Evolutionary conservation across 2,797 vertebrate genomes (phyloP), one percentile per base, ranked within the genome.

Genomic region (Microctenopoma stevenorrisi): DNA sequence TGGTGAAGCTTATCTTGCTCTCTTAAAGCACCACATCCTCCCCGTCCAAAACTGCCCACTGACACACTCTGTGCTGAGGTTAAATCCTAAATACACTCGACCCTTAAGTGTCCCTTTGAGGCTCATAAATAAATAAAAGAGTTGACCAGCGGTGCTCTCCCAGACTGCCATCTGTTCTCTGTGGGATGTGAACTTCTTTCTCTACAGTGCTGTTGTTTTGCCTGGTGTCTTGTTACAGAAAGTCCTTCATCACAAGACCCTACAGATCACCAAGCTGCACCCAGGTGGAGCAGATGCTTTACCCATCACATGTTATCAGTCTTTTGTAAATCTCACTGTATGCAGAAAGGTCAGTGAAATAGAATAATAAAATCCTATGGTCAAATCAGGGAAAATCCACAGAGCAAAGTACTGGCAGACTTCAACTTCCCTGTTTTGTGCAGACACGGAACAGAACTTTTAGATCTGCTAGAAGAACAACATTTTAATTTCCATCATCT

Each of bases 41-140:
- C 13, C 16, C 57, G 56, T 44, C 37, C 47, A 43, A 58, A 61
- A 57, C 46, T 14, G 16, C 30, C 56, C 5, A 6, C 40, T 57
- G 59, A 54, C 57, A 18, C 47, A 62, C 44, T 51, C 68, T 15
- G 40, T 15, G 26, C 35, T 37, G 52, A 26, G 40, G 44, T 47
- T 50, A 43, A 22, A 55, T 52, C 28, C n/a, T 25, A 50, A 60
- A 77, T 4, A 80, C 61, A 47, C 49, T 68, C 64, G 38, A 70
- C 68, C 28, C n/a, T 72, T 35, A 58, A 78, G 61, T 60, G 79
- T 76, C 56, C 64, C 63, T 79, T 61, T 69, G 69, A 81, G 73
- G 65, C 72, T 81, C 47, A 86, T 89, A 51, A 81, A 88, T 89
- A 83, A 85, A 76, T 68, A 14, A 84, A 37, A 63, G 64, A 40